These are phyloP conservation scores for Pachycephus smyrnensis DNA, from an alignment of 2,888 invertebrate genomes.

Conservation along the genomic window DNA sequence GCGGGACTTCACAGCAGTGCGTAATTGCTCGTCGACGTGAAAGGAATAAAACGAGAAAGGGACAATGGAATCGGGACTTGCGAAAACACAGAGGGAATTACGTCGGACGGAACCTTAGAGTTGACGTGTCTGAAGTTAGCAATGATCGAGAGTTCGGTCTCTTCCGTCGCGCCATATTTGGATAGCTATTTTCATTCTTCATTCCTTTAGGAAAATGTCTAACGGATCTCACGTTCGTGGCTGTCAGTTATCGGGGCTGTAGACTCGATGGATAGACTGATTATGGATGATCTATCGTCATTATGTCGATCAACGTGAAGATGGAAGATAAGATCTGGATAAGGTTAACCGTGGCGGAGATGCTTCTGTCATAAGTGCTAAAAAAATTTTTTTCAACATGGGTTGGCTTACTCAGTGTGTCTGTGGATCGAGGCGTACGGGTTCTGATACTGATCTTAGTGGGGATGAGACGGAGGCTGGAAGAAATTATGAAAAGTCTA, in stretches of 20 bases:
- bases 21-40: not conserved
- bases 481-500: not conserved
- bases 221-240: not conserved
- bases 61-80: not conserved
- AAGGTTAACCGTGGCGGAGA: not conserved
- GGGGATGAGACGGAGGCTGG: not conserved
- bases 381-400: constrained; percentile 18
- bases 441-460: constrained; percentile 12
- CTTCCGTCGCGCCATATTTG: not conserved
- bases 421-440: constrained; percentile 32
- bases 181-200: not conserved
- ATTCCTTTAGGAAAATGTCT: not conserved
- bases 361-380: not conserved
- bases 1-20: not conserved
- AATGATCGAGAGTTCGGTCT: not conserved
- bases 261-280: not conserved
- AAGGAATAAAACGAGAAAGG: not conserved
- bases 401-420: constrained; percentile 41
- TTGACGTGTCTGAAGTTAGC: not conserved
- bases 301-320: not conserved
- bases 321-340: not conserved
- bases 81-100: not conserved
- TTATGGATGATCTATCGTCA: not conserved
- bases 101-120: not conserved
- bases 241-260: not conserved